Evolutionary conservation across 2,797 vertebrate species (phyloP).

Genomic region (Eulemur coronatus): DNA sequence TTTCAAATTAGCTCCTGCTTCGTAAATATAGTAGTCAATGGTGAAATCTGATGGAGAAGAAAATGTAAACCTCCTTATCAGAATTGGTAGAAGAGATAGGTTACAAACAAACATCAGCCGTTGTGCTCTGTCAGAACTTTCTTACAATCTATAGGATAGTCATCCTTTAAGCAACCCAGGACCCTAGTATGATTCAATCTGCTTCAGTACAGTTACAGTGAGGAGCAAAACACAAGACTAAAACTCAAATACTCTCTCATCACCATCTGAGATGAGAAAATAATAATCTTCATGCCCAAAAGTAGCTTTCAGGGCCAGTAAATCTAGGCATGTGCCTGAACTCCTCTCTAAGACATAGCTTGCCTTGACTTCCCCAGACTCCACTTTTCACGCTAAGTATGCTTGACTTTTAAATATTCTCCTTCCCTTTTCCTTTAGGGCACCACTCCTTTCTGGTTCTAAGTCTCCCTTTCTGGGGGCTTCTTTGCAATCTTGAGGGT

Average conservation of each 20-base stretch:
- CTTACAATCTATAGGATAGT: background rate
- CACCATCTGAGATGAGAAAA: background rate
- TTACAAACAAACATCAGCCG: constrained; percentile 12
- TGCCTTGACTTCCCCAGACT: background rate
- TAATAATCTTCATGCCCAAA: background rate
- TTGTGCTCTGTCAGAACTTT: background rate
- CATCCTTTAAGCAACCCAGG: background rate
- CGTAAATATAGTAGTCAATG: constrained; percentile 2
- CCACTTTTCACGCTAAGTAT: background rate
- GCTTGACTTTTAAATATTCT: background rate
- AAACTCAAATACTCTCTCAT: background rate
- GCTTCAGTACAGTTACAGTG: background rate
- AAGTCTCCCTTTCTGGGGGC: background rate
- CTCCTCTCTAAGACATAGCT: background rate
- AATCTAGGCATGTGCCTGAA: background rate
- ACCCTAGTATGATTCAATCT: background rate
- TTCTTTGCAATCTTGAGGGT: background rate
- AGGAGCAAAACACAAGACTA: background rate
- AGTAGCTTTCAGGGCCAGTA: background rate
- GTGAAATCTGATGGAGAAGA: background rate
- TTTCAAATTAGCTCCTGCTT: constrained; percentile 8
- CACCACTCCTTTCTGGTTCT: background rate
- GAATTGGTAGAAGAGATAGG: background rate
- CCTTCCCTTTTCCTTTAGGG: background rate
- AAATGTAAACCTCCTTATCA: background rate